Evolutionary conservation across 2,888 invertebrate species (phyloP).

Genomic region (Tricholauxania praeusta): DNA sequence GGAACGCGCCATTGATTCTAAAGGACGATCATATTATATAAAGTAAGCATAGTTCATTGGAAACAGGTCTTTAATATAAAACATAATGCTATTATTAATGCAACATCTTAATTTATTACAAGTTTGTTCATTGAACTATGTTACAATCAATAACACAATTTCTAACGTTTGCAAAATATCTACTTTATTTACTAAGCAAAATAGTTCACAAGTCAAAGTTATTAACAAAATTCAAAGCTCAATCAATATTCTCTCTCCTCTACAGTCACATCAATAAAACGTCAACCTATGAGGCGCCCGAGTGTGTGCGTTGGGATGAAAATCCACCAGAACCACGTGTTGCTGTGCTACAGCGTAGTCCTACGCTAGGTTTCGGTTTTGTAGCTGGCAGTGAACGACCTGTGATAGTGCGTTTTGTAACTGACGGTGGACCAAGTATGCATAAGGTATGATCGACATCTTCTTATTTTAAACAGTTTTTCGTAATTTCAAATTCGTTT

Average conservation of each 20-base stretch:
- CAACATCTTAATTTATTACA: neutral
- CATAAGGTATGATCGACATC: constrained; percentile 73
- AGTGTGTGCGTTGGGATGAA: constrained; percentile 72
- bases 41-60: constrained; percentile 72
- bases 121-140: no score
- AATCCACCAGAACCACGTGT: constrained; percentile 84
- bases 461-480: neutral
- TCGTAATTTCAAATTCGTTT: neutral
- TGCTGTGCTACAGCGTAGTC: constrained; percentile 80
- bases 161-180: no score
- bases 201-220: no score
- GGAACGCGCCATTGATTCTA: constrained; percentile 88
- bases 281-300: constrained; percentile 91
- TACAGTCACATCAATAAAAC: constrained; percentile 84
- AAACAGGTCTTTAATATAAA: no score
- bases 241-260: neutral
- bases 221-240: neutral
- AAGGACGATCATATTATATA: constrained; percentile 83
- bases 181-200: no score
- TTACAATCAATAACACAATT: neutral
- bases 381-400: constrained; percentile 96
- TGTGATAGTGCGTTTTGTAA: constrained; percentile 89
- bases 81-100: neutral
- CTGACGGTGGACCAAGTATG: constrained; percentile 92
- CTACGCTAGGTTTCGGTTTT: constrained; percentile 91